A percentile compares a stretch with the other conserved stretches of the same genome.
Conservation (phyloP, 1,140 invertebrate genomes). For the Drosophila funebris region DNA sequence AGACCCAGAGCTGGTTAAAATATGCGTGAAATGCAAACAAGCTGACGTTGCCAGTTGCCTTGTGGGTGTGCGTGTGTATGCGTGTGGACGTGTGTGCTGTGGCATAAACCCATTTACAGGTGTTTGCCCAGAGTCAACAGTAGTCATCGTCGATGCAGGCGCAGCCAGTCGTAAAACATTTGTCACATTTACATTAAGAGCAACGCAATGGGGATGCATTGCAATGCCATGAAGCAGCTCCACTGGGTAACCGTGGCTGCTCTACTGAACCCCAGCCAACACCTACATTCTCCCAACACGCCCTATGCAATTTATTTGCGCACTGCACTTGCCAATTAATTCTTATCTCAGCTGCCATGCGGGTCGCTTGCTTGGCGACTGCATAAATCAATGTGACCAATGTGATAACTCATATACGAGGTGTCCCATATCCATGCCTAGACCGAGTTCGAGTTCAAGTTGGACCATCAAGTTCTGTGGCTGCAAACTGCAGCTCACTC, state of each 20-base stretch:
- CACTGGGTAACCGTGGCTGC: conserved; percentile 9
- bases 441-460: background rate
- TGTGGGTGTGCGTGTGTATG: background rate
- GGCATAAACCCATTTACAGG: conserved; percentile 77
- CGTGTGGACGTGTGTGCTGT: conserved; percentile 33
- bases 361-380: conserved; percentile 64
- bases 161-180: conserved; percentile 77
- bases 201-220: conserved; percentile 32
- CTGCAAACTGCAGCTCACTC: conserved; percentile 76
- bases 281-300: background rate
- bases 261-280: background rate
- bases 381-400: conserved; percentile 75
- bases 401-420: conserved; percentile 71
- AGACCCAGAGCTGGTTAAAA: conserved; percentile 52
- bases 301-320: conserved; percentile 68
- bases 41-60: conserved; percentile 15
- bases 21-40: conserved; percentile 64
- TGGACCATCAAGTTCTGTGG: conserved; percentile 15
- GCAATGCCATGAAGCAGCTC: background rate
- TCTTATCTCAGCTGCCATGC: conserved; percentile 77
- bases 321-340: conserved; percentile 81
- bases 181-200: conserved; percentile 81
- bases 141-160: conserved; percentile 53
- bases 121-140: conserved; percentile 76
- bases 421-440: no score